Percentiles rank a stretch among this genome's conserved stretches.
These are phyloP conservation scores for Leptocoma aspasia DNA, from an alignment of 2,113 vertebrate genomes.

Conservation along the genomic window DNA sequence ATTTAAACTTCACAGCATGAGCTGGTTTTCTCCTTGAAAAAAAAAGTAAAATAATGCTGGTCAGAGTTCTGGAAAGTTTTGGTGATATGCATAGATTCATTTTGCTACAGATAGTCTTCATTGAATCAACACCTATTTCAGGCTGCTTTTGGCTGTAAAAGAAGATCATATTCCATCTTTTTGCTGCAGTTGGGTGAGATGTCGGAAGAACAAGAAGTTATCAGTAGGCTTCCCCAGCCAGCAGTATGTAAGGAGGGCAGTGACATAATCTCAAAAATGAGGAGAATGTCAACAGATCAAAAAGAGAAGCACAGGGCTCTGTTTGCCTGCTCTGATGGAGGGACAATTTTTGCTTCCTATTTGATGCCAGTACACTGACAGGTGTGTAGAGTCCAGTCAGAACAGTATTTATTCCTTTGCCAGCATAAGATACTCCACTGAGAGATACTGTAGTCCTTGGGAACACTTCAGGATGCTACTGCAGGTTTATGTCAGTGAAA, in stretches of 20 bases:
- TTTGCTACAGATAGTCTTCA: not conserved
- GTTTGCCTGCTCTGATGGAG: not conserved
- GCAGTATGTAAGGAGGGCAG: not conserved
- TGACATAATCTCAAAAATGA: not conserved
- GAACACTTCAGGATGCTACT: not conserved
- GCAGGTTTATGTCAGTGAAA: not conserved
- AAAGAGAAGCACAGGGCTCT: not conserved
- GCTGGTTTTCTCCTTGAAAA: not conserved
- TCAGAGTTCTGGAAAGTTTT: not conserved
- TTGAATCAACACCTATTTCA: not conserved
- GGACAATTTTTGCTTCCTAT: not conserved
- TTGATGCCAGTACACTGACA: not conserved
- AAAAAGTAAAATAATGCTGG: not conserved
- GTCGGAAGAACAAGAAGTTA: not conserved
- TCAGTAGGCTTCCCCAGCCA: not conserved
- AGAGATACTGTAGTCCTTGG: not conserved
- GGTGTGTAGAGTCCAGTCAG: not conserved
- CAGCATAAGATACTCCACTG: not conserved
- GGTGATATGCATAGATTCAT: not conserved
- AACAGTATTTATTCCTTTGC: not conserved
- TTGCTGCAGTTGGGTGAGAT: not conserved
- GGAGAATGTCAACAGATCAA: not conserved
- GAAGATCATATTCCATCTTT: not conserved
- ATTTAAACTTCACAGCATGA: not conserved
- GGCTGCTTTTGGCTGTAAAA: not conserved